Conservation (phyloP, 2,888 invertebrate genomes). For the Chymomyza fuscimana region DNA sequence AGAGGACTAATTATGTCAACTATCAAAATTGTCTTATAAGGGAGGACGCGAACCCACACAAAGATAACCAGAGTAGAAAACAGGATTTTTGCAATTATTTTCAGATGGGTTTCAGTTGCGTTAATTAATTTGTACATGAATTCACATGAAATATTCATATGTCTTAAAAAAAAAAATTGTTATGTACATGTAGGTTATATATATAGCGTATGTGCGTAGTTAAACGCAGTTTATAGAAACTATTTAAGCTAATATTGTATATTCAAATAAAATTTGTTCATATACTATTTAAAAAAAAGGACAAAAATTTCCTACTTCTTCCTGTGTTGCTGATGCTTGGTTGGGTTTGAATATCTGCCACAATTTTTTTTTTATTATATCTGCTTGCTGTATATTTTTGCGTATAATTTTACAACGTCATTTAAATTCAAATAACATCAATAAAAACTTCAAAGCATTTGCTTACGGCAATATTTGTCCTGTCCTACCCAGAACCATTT, state of each 20-base stretch:
- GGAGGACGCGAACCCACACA: too few species aligned
- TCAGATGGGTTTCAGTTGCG: too few species aligned
- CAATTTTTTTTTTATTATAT: not conserved
- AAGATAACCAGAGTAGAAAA: too few species aligned
- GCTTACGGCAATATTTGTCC: conserved; percentile 31
- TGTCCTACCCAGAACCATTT: conserved; percentile 2
- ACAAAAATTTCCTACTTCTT: conserved; percentile 28
- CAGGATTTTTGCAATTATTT: too few species aligned
- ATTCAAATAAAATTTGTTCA: not conserved
- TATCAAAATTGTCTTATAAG: too few species aligned
- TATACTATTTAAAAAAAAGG: conserved; percentile 3
- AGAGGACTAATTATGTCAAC: too few species aligned
- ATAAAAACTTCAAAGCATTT: conserved; percentile 66
- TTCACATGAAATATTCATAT: too few species aligned
- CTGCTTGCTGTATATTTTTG: conserved; percentile 54
- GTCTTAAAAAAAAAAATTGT: too few species aligned
- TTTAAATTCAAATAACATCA: conserved; percentile 70
- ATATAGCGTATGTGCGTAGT: too few species aligned
- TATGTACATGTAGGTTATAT: too few species aligned
- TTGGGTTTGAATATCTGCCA: not conserved
- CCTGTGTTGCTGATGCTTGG: conserved; percentile 14
- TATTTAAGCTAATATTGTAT: not conserved
- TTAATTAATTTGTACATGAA: too few species aligned
- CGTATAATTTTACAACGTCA: conserved; percentile 70
- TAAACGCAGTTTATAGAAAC: not conserved